phyloP scores from a whole-genome alignment of 2,113 vertebrate genomes.

The Lasiurus cinereus region DNA sequence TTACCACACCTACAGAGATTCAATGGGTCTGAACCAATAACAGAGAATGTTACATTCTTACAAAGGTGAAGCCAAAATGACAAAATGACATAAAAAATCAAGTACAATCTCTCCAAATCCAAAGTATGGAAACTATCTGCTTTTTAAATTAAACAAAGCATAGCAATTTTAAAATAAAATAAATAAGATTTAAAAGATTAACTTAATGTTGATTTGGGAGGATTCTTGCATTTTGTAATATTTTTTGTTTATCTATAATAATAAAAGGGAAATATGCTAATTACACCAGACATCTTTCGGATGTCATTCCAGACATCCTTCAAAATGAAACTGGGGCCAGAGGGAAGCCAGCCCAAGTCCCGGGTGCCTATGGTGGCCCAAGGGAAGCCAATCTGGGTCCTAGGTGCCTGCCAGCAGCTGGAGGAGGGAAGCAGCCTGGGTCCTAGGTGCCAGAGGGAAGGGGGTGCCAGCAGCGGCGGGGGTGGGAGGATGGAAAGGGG shows the following conservation, averaged over 20 bases:
- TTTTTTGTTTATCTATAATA: neutral
- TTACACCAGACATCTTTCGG: no score
- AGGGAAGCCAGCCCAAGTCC: no score
- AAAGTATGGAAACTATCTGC: neutral
- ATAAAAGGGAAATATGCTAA: no score
- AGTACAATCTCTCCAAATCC: slow-evolving; percentile 64
- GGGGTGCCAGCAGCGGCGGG: no score
- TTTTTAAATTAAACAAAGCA: slow-evolving; percentile 55
- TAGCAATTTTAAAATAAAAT: slow-evolving; percentile 8
- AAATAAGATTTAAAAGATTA: slow-evolving; percentile 41
- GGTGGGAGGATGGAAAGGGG: no score
- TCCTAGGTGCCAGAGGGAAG: no score
- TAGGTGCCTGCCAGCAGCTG: no score
- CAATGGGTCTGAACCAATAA: neutral
- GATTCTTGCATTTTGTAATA: slow-evolving; percentile 44
- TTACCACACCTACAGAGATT: slow-evolving; percentile 76
- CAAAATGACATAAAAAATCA: neutral
- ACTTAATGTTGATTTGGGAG: slow-evolving; percentile 27
- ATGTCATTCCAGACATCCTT: no score
- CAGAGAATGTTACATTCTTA: neutral
- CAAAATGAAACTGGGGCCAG: no score
- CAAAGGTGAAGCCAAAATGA: slow-evolving; percentile 8
- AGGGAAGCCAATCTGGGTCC: no score
- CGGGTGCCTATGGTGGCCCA: no score
- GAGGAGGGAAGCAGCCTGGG: no score